Evolutionary conservation across 64 coral and sea anemone species (phyloP), one percentile per base, ranked within the genome.

Genomic region (Stylophora pistillata): DNA sequence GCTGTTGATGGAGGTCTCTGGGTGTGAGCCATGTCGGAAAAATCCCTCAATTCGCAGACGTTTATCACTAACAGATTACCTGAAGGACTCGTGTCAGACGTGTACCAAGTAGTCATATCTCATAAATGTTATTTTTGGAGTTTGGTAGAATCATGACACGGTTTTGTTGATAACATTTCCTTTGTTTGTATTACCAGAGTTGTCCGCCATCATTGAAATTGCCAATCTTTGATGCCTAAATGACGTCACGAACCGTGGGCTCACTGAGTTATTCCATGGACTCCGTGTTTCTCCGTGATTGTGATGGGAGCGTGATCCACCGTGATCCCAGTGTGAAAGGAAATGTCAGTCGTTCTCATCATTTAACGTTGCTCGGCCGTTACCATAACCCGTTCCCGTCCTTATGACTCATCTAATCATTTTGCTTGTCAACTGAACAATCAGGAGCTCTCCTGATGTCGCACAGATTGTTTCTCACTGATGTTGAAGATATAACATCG

Each of bases 61-160:
- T 11, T 28, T 69, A 37, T 9, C 69, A 1, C 69, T 21, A 25
- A 55, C 58, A 75, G 17, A 34, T 76, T 78, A 92, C 90, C 90
- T 86, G 72, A 75, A 33, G 90, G 29, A 20, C 63, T 86, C 5
- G 74, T 74, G 16, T 78, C 82, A 14, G 90, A 78, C 20, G 90
- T 78, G 13, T 86, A 92, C 90, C 90, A 92, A 25, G 90, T 92
- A 33, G 82, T 86, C 90, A 92, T 92, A 15, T 47, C 86, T 7
- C 53, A 27, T 18, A 53, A 62, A 9, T 70, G 33, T 31, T n/a
- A 9, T 52, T 70, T 26, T 84, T 69, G 26, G 28, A 15, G 21
- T 12, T 2, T 34, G 9, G 30, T 5, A 34, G n/a, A 25, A 11
- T 54, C 59, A 29, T 82, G 56, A 20, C 30, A 34, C 34, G 10